Base-by-base conservation (phyloP, 2,888 invertebrate species). In the Endotricha flammealis region DNA sequence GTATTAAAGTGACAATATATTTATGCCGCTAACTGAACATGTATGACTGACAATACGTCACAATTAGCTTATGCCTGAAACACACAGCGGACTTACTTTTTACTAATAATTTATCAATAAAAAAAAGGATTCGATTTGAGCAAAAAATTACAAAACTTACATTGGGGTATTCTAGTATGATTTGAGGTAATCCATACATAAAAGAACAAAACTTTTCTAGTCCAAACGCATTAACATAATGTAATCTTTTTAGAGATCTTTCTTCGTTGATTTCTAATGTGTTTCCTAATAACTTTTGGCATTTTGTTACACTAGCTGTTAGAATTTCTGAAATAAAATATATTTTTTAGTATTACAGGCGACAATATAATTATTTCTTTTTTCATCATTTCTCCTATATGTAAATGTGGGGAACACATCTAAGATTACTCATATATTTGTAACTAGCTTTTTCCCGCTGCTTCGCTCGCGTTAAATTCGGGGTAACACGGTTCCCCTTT, bases 221-320 rank as follows among this genome's bases (percentile, higher is more conserved):
- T 0, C 82, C 83, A 64, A 85, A 72, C 12, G 77, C 79, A 54
- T 80, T 73, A 0, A 80, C 71, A 60, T 81, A 83, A 39, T 82
- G 76, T 8, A 83, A 33, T 42, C 57, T 79, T 3, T 60, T 64
- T 13, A 86, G 39, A 4, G 74, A 66, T 17, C 70, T 65, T n/a
- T 68, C 66, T 50, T 68, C 66, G 29, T 50, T 64, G 4, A 68
- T 41, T 12, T 54, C 38, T 13, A 53, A 22, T 5, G 57, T 42
- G 13, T 38, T 44, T 4, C 63, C 51, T 17, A 79, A 30, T 11
- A 83, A 42, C 13, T 40, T 58, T 35, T 72, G 62, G 44, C 77
- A 85, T 58, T 64, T 78, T 30, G 46, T 35, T 45, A 79, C 46
- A 35, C 70, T 73, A 13, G 74, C 72, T 36, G 44, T 52, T 0